Evolutionary conservation across 2,888 invertebrate species (phyloP).

Genomic region (Tetramorium bicarinatum): DNA sequence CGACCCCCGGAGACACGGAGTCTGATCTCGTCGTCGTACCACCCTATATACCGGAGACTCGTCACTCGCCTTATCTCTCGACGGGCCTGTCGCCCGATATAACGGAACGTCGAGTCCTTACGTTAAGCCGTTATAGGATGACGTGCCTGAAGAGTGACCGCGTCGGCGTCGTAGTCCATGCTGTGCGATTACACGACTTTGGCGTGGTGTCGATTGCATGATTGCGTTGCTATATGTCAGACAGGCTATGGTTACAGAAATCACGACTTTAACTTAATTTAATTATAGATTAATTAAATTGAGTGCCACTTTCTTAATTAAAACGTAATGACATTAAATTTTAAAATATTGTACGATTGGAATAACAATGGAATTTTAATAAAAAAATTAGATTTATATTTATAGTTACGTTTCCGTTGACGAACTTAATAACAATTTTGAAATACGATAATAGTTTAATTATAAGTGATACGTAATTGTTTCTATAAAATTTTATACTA

Average conservation of each 20-base stretch:
- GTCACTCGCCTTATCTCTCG: constrained; percentile 78
- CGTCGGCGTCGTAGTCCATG: constrained; percentile 30
- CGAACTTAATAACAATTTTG: neutral
- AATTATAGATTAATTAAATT: neutral
- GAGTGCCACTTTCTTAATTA: neutral
- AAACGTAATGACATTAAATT: neutral
- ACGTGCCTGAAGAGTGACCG: constrained; percentile 53
- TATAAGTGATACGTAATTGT: neutral
- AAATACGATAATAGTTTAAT: neutral
- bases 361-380: neutral
- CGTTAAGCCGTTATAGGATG: constrained; percentile 51
- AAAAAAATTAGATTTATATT: neutral
- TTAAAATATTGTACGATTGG: neutral
- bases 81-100: constrained; percentile 66
- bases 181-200: constrained; percentile 42
- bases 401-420: neutral
- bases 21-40: constrained; percentile 76
- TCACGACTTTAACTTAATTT: constrained; percentile 1
- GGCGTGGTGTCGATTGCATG: constrained; percentile 43
- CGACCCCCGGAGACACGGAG: constrained; percentile 82
- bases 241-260: neutral
- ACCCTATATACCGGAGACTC: constrained; percentile 73
- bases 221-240: constrained; percentile 14
- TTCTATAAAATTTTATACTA: neutral
- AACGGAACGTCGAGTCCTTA: constrained; percentile 62